Evolutionary conservation across 2,888 invertebrate genomes (phyloP).

Genomic region (Incurvaria masculella): DNA sequence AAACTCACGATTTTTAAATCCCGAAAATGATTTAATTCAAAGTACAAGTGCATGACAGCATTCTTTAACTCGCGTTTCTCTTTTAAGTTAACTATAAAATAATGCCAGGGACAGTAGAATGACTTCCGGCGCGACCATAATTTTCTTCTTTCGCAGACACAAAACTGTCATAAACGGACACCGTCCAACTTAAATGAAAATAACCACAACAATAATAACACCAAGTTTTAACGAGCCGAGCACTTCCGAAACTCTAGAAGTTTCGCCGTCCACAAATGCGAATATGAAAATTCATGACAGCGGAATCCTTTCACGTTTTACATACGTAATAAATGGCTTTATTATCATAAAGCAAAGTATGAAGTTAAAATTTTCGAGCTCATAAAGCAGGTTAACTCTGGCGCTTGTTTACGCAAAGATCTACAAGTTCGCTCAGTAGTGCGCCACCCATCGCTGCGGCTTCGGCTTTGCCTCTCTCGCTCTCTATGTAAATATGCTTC

Average conservation of each 20-base stretch:
- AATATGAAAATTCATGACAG: background rate
- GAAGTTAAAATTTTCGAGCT: slow-evolving; percentile 27
- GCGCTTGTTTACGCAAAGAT: background rate
- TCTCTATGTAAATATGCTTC: background rate
- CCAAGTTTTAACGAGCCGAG: background rate
- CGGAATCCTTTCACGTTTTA: slow-evolving; percentile 18
- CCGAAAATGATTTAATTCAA: too few species aligned
- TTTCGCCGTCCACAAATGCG: background rate
- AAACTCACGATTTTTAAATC: too few species aligned
- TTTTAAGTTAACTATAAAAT: too few species aligned
- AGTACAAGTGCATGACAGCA: too few species aligned
- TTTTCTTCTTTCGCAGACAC: too few species aligned
- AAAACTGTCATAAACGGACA: background rate
- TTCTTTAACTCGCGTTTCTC: too few species aligned
- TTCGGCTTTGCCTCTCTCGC: too few species aligned
- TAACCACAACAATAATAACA: background rate
- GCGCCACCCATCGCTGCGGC: too few species aligned
- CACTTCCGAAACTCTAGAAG: background rate
- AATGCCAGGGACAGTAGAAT: too few species aligned
- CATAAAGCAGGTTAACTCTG: slow-evolving; percentile 24
- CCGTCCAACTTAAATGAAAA: background rate
- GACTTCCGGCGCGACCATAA: too few species aligned
- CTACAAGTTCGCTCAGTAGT: background rate
- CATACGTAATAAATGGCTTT: slow-evolving; percentile 37
- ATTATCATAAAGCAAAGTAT: slow-evolving; percentile 32